Base-by-base conservation (phyloP, 2,797 vertebrate genomes). In the Anguilla obscura region DNA sequence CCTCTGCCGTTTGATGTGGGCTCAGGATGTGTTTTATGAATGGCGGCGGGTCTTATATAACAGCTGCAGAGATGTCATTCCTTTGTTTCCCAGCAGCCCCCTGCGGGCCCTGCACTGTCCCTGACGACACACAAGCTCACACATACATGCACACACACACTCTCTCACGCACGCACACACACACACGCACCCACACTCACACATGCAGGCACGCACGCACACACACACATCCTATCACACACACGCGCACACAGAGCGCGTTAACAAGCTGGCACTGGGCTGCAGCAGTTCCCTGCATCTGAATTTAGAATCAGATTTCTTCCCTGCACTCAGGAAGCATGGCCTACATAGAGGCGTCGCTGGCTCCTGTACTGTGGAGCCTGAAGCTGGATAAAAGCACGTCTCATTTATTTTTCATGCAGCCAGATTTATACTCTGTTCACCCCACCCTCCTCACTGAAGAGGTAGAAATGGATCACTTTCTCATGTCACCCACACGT, bases 341-440 rank as follows among this genome's bases (percentile, higher is more conserved):
- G 90, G 84, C 90, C 92, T 90, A 90, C 88, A 92, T 90, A 89
- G 82, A 85, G 36, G 24, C 89, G 48, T 89, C 90, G 58, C 86
- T 76, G 84, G 52, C 80, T 85, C 54, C 56, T 14, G 86, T 21
- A 85, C 86, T 30, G 16, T 1, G 71, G 83, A 14, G 21, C 71
- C 40, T 89, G 85, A 82, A 54, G 45, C 85, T 30, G 58, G 74
- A 90, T 89, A 85, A 85, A 89, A 87, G 79, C 45, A 33, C 63
- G 33, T 45, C 27, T 89, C 87, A 90, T 91, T 85, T 88, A 91
- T 92, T 89, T 90, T 91, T 90, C 86, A 91, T 91, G 85, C 60
- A 45, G 33, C 30, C 83, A 88, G 54, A 85, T 76, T 88, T 82
- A 69, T 63, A 24, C 84, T 82, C 36, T 58, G 69, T 82, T 63